phyloP scores from a whole-genome alignment of 2,113 vertebrate genomes.

The Eira barbara region DNA sequence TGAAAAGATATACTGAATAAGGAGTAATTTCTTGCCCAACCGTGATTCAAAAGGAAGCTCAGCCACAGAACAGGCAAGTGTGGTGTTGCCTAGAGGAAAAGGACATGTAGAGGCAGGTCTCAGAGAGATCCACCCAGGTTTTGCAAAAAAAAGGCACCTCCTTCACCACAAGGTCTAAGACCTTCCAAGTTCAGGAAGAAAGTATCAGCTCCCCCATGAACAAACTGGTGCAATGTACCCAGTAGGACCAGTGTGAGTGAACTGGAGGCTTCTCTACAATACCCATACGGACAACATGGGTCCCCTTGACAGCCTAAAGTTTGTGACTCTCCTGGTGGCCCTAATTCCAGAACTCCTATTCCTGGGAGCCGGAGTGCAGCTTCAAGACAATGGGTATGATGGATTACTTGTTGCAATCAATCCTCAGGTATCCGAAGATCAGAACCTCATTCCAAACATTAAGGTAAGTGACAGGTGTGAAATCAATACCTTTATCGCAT shows the following conservation, averaged over 20 bases:
- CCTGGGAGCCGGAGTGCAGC: constrained; percentile 19
- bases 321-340: constrained; percentile 31
- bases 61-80: neutral
- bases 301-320: neutral
- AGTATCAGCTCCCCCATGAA: neutral
- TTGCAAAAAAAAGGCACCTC: constrained; percentile 16
- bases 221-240: neutral
- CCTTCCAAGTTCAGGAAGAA: neutral
- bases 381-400: constrained; percentile 76
- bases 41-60: constrained; percentile 44
- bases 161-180: neutral
- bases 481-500: neutral
- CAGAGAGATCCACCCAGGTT: constrained; percentile 46
- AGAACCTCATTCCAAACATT: constrained; percentile 69
- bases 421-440: constrained; percentile 68
- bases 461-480: constrained; percentile 69
- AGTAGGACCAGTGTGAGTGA: neutral
- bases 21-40: neutral
- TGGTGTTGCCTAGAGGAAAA: neutral
- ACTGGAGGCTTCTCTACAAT: constrained; percentile 4
- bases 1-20: constrained; percentile 21
- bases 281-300: neutral
- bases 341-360: constrained; percentile 23
- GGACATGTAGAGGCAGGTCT: constrained; percentile 51
- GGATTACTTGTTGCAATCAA: constrained; percentile 75